Percentiles rank a stretch among this genome's conserved stretches.
These are phyloP conservation scores for Oryzias sinensis DNA, from an alignment of 2,797 vertebrate genomes.

Conservation along the genomic window DNA sequence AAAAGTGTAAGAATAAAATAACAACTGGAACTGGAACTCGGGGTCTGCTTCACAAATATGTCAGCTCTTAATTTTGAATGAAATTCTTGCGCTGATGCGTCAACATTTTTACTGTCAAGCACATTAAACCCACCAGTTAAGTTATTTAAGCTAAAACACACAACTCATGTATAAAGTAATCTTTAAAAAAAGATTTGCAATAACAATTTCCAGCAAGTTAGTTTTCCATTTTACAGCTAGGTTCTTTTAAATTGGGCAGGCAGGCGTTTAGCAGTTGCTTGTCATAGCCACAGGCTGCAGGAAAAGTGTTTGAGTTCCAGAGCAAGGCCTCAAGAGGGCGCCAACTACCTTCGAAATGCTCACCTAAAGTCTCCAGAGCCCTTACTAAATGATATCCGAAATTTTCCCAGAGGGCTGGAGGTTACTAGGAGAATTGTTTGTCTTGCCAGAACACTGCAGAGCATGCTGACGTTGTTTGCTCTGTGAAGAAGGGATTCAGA, in stretches of 20 bases:
- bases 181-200: background rate
- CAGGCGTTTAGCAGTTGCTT: slow-evolving; percentile 65
- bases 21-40: no score
- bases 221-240: slow-evolving; percentile 15
- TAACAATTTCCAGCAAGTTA: background rate
- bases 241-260: slow-evolving; percentile 54
- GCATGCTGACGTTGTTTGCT: slow-evolving; percentile 48
- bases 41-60: no score
- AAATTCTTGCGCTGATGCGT: no score
- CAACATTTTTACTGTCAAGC: no score
- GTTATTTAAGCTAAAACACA: background rate
- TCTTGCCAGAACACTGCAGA: slow-evolving; percentile 47
- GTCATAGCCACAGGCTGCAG: slow-evolving; percentile 53
- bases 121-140: background rate
- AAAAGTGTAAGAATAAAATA: no score
- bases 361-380: slow-evolving; percentile 27
- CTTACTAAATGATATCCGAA: slow-evolving; percentile 52
- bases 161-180: background rate
- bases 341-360: slow-evolving; percentile 65
- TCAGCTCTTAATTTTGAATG: no score
- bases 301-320: slow-evolving; percentile 53
- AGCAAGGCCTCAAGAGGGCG: slow-evolving; percentile 69
- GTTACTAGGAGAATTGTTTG: slow-evolving; percentile 49
- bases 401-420: slow-evolving; percentile 62
- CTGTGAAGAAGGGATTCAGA: slow-evolving; percentile 51